Percentiles rank a stretch among this genome's conserved stretches.
Conservation (phyloP, 2,113 vertebrate species). For the Anolis sagrei region DNA sequence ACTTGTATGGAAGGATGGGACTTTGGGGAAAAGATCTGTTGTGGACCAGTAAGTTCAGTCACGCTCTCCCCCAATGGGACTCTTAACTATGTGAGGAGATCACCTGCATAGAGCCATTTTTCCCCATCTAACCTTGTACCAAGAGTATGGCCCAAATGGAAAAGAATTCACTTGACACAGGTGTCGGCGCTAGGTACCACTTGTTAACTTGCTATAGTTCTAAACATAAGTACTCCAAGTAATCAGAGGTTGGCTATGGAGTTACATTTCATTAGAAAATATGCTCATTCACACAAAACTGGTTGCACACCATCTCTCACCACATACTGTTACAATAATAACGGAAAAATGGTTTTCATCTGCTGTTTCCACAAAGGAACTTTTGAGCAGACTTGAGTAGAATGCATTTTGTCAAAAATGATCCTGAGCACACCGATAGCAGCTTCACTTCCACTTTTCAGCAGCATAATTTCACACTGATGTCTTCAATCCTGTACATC, state of each 20-base stretch:
- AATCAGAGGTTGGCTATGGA: background rate
- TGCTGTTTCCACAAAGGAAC: constrained; percentile 20
- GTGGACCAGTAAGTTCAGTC: background rate
- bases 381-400: constrained; percentile 18
- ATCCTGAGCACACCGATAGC: constrained; percentile 33
- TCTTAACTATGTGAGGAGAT: background rate
- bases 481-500: constrained; percentile 91
- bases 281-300: background rate
- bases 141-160: constrained; percentile 32
- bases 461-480: constrained; percentile 28
- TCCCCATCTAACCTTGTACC: constrained; percentile 8
- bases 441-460: constrained; percentile 46
- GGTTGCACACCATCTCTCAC: background rate
- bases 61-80: background rate
- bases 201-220: background rate
- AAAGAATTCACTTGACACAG: constrained; percentile 20
- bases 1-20: background rate
- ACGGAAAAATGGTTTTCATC: background rate
- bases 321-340: background rate
- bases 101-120: background rate
- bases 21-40: background rate
- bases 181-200: constrained; percentile 18
- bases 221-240: background rate
- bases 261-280: background rate
- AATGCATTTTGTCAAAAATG: constrained; percentile 36